Evolutionary conservation across 2,797 vertebrate species (phyloP).

Genomic region (Heliangelus exortis): DNA sequence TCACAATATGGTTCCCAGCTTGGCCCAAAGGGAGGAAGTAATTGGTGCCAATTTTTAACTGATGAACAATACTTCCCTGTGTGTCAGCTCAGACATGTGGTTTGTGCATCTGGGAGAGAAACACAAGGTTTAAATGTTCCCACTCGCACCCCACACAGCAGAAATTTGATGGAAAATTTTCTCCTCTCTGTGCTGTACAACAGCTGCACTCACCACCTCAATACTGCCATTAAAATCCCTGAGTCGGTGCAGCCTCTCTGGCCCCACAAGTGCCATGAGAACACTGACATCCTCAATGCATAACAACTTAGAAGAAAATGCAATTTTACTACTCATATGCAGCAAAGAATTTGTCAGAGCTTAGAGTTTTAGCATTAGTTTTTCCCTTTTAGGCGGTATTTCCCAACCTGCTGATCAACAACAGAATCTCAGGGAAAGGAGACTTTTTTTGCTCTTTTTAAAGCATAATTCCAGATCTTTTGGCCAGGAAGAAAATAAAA

Average conservation of each 20-base stretch:
- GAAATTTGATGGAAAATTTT: conserved; percentile 4
- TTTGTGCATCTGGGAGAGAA: conserved; percentile 56
- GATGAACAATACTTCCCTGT: conserved; percentile 63
- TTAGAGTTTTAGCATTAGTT: neutral
- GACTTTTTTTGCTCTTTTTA: neutral
- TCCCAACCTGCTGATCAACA: neutral
- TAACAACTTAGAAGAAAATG: neutral
- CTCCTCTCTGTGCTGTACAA: neutral
- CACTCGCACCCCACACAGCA: neutral
- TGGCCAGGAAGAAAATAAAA: neutral
- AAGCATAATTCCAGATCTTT: neutral
- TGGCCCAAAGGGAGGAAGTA: conserved; percentile 48
- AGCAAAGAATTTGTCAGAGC: neutral
- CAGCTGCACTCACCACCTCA: conserved; percentile 4
- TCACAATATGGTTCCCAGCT: conserved; percentile 3
- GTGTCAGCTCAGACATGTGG: conserved; percentile 67
- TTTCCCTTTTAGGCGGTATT: neutral
- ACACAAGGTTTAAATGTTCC: conserved; percentile 35
- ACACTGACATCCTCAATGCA: neutral
- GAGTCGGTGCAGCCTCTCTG: fast-evolving
- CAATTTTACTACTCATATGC: neutral
- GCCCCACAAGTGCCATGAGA: neutral
- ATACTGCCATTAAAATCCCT: neutral
- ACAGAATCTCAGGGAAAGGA: neutral
- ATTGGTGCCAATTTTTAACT: conserved; percentile 49